Conservation (phyloP, 2,888 invertebrate species). For the Sisyra nigra region DNA sequence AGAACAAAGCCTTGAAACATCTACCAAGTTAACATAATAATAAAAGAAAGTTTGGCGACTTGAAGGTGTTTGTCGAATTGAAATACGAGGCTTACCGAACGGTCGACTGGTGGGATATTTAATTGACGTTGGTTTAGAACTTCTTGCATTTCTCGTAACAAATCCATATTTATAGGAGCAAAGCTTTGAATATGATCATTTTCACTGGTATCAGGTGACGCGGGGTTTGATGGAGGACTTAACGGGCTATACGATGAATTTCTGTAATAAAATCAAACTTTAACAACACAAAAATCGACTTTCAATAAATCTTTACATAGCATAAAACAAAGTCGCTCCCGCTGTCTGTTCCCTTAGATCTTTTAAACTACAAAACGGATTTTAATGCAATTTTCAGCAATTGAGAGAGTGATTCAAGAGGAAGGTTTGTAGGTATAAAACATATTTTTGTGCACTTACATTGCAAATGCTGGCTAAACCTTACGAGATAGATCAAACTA, state of each 20-base stretch:
- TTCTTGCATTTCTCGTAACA: constrained; percentile 50
- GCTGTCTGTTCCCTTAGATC: no score
- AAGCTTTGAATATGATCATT: constrained; percentile 21
- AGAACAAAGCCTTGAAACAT: neutral
- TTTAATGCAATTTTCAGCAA: no score
- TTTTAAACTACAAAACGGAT: no score
- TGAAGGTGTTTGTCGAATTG: neutral
- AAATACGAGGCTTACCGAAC: constrained; percentile 41
- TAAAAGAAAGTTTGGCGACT: neutral
- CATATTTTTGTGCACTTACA: no score
- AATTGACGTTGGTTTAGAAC: constrained; percentile 30
- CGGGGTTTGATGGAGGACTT: constrained; percentile 31
- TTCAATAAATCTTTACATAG: no score
- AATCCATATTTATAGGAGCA: constrained; percentile 33
- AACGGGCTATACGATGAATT: constrained; percentile 22
- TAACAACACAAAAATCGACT: constrained; percentile 2
- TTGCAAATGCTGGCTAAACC: no score
- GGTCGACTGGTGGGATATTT: constrained; percentile 39
- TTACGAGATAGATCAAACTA: no score
- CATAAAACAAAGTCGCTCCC: no score
- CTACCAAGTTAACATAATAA: neutral
- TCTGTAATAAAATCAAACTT: constrained; percentile 2
- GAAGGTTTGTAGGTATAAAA: no score
- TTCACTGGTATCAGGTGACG: constrained; percentile 33
- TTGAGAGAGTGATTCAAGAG: no score